Evolutionary conservation across 2,888 invertebrate species (phyloP).

Genomic region (Epicampocera succincta): DNA sequence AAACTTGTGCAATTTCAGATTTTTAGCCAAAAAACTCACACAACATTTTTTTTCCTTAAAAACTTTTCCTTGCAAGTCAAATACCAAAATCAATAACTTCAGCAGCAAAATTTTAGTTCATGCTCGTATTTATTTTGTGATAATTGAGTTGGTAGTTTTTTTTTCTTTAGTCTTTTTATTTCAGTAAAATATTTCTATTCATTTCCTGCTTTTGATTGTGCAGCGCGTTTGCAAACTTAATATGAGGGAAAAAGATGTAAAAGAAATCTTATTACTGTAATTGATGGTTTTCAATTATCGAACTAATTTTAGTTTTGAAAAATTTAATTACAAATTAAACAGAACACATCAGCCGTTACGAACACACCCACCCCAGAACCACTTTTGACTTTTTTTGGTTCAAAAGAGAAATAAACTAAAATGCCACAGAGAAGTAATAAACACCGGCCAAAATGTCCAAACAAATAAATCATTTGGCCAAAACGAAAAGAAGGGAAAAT

Average conservation of each 20-base stretch:
- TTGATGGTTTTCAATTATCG: slow-evolving; percentile 37
- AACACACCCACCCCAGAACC: no score
- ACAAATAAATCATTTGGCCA: slow-evolving; percentile 33
- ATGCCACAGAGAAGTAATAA: background rate
- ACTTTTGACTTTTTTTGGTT: no score
- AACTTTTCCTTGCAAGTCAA: slow-evolving; percentile 46
- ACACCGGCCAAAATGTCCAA: background rate
- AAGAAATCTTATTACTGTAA: slow-evolving; percentile 32
- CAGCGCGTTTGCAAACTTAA: no score
- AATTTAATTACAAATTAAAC: slow-evolving; percentile 16
- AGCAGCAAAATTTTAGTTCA: slow-evolving; percentile 20
- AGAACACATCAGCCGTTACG: no score
- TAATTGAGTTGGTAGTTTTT: slow-evolving; percentile 48
- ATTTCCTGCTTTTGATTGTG: no score
- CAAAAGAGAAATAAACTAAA: background rate
- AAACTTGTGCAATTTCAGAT: no score
- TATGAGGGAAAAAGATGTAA: background rate
- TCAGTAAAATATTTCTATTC: slow-evolving; percentile 22
- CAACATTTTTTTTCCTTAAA: slow-evolving; percentile 3
- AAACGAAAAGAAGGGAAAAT: background rate
- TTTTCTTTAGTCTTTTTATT: slow-evolving; percentile 10
- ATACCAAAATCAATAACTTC: slow-evolving; percentile 12
- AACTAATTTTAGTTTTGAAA: background rate
- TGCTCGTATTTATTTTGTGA: slow-evolving; percentile 49
- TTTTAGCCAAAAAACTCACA: background rate